Evolutionary conservation across 2,888 invertebrate genomes (phyloP), one percentile per base, ranked within the genome.

Genomic region (Polylopha cassiicola): DNA sequence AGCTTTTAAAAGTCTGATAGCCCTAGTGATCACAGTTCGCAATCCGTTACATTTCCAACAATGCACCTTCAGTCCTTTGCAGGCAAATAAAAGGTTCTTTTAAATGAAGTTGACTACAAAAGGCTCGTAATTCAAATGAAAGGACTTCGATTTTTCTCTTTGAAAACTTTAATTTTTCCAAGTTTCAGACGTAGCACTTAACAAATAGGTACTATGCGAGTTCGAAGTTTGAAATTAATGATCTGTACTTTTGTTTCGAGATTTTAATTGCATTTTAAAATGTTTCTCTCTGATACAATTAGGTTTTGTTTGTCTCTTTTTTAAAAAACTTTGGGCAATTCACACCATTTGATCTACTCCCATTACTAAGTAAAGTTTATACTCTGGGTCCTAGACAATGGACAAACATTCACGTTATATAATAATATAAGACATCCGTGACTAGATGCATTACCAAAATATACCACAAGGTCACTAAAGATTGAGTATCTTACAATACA

Each of bases 41-140:
- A 82, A 84, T 82, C 84, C 82, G 81, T 82, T 80, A 80, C 78
- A 65, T 71, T 76, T 81, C 79, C 73, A 82, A 85, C 85, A 84
- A 84, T 84, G 84, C 80, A 79, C 73, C 79, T 74, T 70, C 80
- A 80, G 72, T 79, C 74, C 75, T 71, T 72, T 65, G 69, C 67
- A 46, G 53, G 58, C 64, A 81, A 82, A 80, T 74, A 78, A 79
- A 84, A 76, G 73, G 76, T 66, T 70, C 58, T 62, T 65, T 73
- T 80, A 82, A 85, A 85, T 81, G 82, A 81, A 82, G 78, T 73
- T 65, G 82, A 80, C 76, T 80, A 84, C 82, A 84, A 85, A 84
- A 81, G 84, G 65, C 64, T 59, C 71, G 76, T 77, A 78, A 84
- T 82, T 82, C 77, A 80, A 84, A 82, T 76, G 79, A 81, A 72